phyloP scores from a whole-genome alignment of 2,113 vertebrate species.

The Leucopternis melanops region DNA sequence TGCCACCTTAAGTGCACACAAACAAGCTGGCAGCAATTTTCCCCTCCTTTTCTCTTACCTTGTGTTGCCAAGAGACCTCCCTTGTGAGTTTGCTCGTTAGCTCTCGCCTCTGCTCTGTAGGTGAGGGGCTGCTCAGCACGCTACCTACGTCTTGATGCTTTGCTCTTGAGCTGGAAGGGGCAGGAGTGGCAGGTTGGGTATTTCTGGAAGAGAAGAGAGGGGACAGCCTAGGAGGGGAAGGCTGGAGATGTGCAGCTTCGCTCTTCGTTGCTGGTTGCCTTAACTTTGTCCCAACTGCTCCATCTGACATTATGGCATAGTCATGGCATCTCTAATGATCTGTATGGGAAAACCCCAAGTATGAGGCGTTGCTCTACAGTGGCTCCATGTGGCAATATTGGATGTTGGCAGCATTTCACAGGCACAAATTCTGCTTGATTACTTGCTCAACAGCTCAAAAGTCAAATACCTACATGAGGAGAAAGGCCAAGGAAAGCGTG shows the following conservation, averaged over 20 bases:
- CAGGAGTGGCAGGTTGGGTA: background rate
- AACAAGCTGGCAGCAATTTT: slow-evolving; percentile 25
- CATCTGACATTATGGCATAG: fast-evolving
- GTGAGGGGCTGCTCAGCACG: background rate
- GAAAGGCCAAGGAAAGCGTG: background rate
- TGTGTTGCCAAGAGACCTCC: background rate
- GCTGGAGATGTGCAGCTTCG: background rate
- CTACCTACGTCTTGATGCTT: fast-evolving
- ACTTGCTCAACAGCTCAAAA: background rate
- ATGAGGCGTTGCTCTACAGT: background rate
- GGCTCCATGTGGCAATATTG: background rate
- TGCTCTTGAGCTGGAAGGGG: background rate
- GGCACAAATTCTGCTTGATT: background rate
- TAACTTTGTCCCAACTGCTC: background rate
- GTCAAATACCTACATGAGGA: background rate
- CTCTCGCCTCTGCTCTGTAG: background rate
- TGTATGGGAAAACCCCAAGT: background rate
- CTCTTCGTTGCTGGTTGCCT: background rate
- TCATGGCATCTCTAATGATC: background rate
- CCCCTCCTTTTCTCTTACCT: background rate
- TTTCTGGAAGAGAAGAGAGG: background rate
- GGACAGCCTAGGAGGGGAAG: background rate
- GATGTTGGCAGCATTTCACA: background rate
- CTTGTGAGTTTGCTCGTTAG: background rate
- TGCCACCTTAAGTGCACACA: slow-evolving; percentile 40